Evolutionary conservation across 2,113 vertebrate genomes (phyloP), one percentile per base, ranked within the genome.

Genomic region (Cyphomyrus plagiostoma): DNA sequence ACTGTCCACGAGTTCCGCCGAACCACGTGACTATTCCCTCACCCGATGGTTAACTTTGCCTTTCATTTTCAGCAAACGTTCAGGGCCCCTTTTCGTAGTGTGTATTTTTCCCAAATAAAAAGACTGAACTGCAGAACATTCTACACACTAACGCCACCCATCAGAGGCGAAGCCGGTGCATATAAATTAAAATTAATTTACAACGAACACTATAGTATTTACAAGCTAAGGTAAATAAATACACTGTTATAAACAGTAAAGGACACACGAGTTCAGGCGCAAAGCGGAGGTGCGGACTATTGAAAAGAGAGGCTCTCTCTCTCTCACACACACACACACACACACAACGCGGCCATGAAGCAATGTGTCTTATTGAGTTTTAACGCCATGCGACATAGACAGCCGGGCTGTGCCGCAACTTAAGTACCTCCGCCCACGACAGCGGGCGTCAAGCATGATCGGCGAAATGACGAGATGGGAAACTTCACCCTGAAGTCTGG

Each of bases 151-250:
- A 96, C 98, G 96, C 96, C 95, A 96, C 98, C 97, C 91, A 95
- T 96, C 95, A 95, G 95, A 95, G 98, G 98, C 96, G 96, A 98
- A 96, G 98, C 96, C 96, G 97, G 97, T 97, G 97, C 96, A 97
- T 99, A 99, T 99, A 99, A 99, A 99, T 99, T 98, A 98, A 99
- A 96, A 96, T 95, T 97, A 97, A 98, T 97, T 98, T 99, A 99
- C 96, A 99, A 97, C 92, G 94, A 98, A 95, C 96, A 97, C 97
- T 98, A 98, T 97, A 98, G 94, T 99, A 99, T 99, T 92, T 99
- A 99, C 98, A 99, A 93, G 92, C 91, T 94, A 94, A 96, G 93
- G 94, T 97, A 98, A 84, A 99, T 99, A 99, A 99, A 99, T 99
- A 99, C 97, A 98, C 94, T 95, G 97, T 98, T 99, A 98, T 98